Percentiles rank a stretch among this genome's conserved stretches.
phyloP scores from a whole-genome alignment of 1,140 invertebrate genomes.

The Mycetomoellerius zeteki region DNA sequence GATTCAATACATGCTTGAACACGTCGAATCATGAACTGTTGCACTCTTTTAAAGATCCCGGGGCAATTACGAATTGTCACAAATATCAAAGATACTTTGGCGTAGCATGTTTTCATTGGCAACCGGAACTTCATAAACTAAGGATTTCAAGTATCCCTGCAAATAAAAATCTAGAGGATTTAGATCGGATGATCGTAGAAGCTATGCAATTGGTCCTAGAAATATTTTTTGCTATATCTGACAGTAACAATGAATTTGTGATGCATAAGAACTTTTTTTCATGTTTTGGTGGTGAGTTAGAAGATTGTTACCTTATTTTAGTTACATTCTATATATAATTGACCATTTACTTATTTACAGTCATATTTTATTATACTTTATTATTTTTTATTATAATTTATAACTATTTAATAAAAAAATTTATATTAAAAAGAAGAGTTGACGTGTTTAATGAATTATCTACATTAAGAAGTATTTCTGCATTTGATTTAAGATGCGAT shows the following conservation, averaged over 20 bases:
- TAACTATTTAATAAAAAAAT: slow-evolving; percentile 1
- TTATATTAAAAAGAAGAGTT: neutral
- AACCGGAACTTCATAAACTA: too few species aligned
- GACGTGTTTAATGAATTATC: neutral
- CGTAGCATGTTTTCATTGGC: neutral
- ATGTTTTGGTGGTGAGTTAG: too few species aligned
- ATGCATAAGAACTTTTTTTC: neutral
- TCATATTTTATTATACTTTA: neutral
- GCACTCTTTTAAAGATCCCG: neutral
- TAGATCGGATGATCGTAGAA: too few species aligned
- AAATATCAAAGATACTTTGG: neutral
- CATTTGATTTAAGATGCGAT: neutral
- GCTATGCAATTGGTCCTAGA: neutral
- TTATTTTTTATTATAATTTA: neutral
- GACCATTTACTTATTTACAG: neutral
- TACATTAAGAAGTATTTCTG: neutral
- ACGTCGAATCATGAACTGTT: neutral
- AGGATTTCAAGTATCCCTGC: neutral
- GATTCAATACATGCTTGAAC: too few species aligned
- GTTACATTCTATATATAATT: neutral
- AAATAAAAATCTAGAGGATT: too few species aligned
- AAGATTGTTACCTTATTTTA: neutral
- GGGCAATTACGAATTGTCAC: neutral
- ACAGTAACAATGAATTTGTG: neutral
- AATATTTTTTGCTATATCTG: neutral